Percentiles rank a stretch among this genome's conserved stretches.
phyloP scores from a whole-genome alignment of 2,113 vertebrate species.

The Brevimyrus niger region DNA sequence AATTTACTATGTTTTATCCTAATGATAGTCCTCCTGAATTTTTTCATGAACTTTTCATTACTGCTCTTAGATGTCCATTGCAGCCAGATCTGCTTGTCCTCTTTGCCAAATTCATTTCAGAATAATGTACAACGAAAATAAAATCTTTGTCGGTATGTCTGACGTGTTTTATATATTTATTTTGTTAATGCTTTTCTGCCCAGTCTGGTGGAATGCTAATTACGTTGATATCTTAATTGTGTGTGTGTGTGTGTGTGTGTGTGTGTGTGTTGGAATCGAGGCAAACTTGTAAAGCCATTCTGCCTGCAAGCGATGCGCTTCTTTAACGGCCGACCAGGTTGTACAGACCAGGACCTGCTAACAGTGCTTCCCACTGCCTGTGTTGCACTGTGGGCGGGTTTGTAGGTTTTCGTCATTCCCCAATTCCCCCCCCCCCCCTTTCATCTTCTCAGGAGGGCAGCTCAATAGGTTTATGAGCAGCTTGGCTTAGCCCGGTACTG shows the following conservation, averaged over 20 bases:
- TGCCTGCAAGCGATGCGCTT: neutral
- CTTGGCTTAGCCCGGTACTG: neutral
- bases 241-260: neutral
- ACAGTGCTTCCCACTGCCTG: neutral
- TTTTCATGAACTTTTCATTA: slow-evolving; percentile 32
- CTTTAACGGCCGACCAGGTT: neutral
- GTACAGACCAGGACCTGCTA: neutral
- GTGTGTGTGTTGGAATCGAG: neutral
- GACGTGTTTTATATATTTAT: neutral
- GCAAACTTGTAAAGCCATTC: neutral
- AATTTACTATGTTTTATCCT: neutral
- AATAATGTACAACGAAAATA: neutral
- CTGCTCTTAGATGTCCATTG: neutral
- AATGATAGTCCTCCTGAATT: slow-evolving; percentile 19
- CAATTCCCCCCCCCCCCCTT: neutral
- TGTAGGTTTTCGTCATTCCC: neutral
- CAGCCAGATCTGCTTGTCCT: neutral
- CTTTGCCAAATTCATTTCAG: neutral
- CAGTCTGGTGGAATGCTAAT: neutral
- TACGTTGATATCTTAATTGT: neutral
- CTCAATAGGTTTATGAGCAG: neutral
- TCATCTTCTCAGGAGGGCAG: neutral
- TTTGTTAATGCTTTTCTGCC: neutral
- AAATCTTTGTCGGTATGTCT: neutral
- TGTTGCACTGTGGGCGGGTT: neutral